phyloP scores from a whole-genome alignment of 92 coral and sea anemone genomes.

The Galaxea fascicularis region DNA sequence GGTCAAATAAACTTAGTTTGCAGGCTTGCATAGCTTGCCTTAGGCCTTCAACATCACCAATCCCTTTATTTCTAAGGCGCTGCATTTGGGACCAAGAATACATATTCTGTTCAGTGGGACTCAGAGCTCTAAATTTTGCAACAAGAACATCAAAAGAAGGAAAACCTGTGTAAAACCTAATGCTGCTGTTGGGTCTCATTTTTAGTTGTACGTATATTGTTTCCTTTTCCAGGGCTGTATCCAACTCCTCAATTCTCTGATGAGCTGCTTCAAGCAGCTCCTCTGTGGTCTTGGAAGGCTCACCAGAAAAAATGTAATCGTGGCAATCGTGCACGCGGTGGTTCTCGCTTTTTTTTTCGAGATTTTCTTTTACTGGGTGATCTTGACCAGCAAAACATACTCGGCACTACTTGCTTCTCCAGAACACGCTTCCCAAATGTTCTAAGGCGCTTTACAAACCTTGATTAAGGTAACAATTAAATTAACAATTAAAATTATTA shows the following conservation, averaged over 20 bases:
- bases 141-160: slow-evolving; percentile 38
- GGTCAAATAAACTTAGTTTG: slow-evolving; percentile 50
- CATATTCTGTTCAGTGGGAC: no score
- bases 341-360: slow-evolving; percentile 35
- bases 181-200: slow-evolving; percentile 9
- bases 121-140: no score
- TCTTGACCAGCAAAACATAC: slow-evolving; percentile 38
- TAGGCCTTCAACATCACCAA: slow-evolving; percentile 9
- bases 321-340: slow-evolving; percentile 30
- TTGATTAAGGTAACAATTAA: no score
- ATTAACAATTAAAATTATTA: no score
- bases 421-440: slow-evolving; percentile 37
- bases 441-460: no score
- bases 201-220: background rate
- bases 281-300: no score
- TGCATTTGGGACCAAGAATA: slow-evolving; percentile 62
- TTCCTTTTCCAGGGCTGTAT: slow-evolving; percentile 10
- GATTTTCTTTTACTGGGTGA: slow-evolving; percentile 44
- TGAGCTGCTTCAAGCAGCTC: slow-evolving; percentile 61
- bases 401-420: slow-evolving; percentile 42
- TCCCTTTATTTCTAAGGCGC: slow-evolving; percentile 39
- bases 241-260: slow-evolving; percentile 39
- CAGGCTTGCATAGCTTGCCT: slow-evolving; percentile 13
- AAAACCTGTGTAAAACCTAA: slow-evolving; percentile 39
- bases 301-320: no score